These are phyloP conservation scores for Penelope pileata DNA, from an alignment of 2,113 vertebrate genomes.

Conservation along the genomic window DNA sequence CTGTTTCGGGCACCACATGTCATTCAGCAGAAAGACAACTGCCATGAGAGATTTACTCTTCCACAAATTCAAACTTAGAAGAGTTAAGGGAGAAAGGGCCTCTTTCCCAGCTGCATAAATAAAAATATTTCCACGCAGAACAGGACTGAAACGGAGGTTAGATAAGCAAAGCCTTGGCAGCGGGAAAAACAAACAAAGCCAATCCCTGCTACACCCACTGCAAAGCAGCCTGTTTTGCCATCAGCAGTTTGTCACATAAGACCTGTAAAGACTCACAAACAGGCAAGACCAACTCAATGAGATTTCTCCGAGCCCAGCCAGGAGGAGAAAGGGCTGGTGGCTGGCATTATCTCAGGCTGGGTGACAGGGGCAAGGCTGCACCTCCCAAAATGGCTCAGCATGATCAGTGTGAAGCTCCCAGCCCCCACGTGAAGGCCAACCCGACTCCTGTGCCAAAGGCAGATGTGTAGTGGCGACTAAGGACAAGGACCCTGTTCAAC, in stretches of 20 bases:
- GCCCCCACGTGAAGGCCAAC: neutral
- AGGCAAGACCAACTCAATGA: neutral
- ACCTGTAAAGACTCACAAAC: neutral
- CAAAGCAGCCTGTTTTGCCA: constrained; percentile 5
- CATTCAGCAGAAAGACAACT: neutral
- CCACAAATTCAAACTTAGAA: neutral
- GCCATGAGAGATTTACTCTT: neutral
- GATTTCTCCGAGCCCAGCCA: neutral
- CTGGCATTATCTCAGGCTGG: neutral
- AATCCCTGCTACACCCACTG: neutral
- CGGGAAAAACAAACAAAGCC: constrained; percentile 59
- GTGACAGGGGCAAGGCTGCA: neutral
- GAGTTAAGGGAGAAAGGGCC: constrained; percentile 40
- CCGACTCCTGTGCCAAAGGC: neutral
- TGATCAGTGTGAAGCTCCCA: accelerated
- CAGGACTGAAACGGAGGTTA: constrained; percentile 41
- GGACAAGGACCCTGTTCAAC: neutral
- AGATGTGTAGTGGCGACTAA: accelerated
- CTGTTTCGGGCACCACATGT: neutral
- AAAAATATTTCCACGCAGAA: constrained; percentile 25
- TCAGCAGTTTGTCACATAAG: neutral
- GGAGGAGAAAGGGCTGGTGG: neutral
- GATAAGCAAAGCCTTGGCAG: constrained; percentile 68
- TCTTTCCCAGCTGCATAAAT: constrained; percentile 66
- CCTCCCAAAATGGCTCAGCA: neutral